These are phyloP conservation scores for Drosophila leontia DNA, from an alignment of 1,140 invertebrate genomes.

Conservation along the genomic window DNA sequence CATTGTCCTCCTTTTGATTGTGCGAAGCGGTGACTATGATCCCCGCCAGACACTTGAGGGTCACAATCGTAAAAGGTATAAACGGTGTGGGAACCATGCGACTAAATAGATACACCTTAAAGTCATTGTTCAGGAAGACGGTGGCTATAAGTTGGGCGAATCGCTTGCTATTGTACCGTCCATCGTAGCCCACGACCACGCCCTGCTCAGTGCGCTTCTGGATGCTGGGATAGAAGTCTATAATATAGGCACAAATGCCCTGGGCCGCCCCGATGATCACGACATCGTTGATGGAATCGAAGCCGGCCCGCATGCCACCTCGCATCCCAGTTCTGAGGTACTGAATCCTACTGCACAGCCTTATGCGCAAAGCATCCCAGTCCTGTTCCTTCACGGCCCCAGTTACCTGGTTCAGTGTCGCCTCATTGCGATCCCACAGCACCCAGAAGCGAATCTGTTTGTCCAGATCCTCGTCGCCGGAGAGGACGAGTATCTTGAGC, in stretches of 20 bases:
- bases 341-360: conserved; percentile 87
- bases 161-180: conserved; percentile 96
- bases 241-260: conserved; percentile 93
- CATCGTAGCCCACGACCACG: conserved; percentile 97
- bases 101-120: conserved; percentile 94
- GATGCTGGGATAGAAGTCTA: conserved; percentile 85
- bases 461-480: conserved; percentile 53
- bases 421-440: conserved; percentile 65
- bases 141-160: conserved; percentile 96
- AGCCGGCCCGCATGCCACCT: conserved; percentile 96
- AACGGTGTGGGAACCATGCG: conserved; percentile 96
- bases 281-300: conserved; percentile 97
- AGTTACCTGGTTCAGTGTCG: conserved; percentile 61
- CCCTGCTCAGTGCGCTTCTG: conserved; percentile 87
- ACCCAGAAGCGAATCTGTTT: conserved; percentile 63
- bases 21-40: conserved; percentile 99
- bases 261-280: conserved; percentile 98
- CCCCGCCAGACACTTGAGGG: conserved; percentile 91
- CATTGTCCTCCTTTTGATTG: conserved; percentile 99
- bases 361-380: conserved; percentile 45
- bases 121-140: conserved; percentile 91
- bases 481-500: conserved; percentile 36
- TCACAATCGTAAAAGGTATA: conserved; percentile 92
- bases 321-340: conserved; percentile 96
- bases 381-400: conserved; percentile 52